A percentile compares a stretch with the other conserved stretches of the same genome.
phyloP scores from a whole-genome alignment of 2,113 vertebrate genomes.

The Urocynchramus pylzowi region DNA sequence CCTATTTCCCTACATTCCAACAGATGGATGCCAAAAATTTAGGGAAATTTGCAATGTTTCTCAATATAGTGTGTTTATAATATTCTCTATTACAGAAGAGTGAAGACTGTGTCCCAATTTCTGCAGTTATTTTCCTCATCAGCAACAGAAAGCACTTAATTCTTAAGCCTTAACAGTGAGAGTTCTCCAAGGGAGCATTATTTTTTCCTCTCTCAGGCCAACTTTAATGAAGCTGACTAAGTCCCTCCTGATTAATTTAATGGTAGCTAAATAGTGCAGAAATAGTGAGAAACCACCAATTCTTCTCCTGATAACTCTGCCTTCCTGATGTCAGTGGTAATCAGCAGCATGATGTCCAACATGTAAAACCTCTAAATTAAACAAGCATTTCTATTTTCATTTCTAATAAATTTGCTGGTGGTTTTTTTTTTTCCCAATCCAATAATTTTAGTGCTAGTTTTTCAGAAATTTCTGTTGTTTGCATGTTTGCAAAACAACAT shows the following conservation, averaged over 20 bases:
- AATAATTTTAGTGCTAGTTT: background rate
- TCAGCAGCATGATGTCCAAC: background rate
- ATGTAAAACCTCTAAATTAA: background rate
- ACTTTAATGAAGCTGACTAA: constrained; percentile 26
- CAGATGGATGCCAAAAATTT: constrained; percentile 31
- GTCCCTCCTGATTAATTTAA: constrained; percentile 53
- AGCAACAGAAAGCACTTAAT: background rate
- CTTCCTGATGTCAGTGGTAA: background rate
- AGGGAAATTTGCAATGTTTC: background rate
- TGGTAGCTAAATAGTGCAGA: constrained; percentile 42
- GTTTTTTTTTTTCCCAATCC: fast-evolving
- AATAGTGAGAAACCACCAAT: constrained; percentile 30
- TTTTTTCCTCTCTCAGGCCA: background rate
- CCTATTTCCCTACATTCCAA: background rate
- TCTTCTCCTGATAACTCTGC: constrained; percentile 1
- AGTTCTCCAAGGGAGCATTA: constrained; percentile 35
- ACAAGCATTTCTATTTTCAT: background rate
- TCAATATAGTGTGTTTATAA: background rate
- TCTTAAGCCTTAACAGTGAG: background rate
- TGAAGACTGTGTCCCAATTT: background rate
- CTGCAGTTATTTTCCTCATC: constrained; percentile 9
- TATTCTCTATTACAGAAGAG: background rate
- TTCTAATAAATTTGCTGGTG: background rate
- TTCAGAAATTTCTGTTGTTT: background rate
- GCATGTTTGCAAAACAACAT: background rate